Percentiles rank a stretch among this genome's conserved stretches.
Conservation (phyloP, 1,140 invertebrate species). For the Xylocopa sonorina region DNA sequence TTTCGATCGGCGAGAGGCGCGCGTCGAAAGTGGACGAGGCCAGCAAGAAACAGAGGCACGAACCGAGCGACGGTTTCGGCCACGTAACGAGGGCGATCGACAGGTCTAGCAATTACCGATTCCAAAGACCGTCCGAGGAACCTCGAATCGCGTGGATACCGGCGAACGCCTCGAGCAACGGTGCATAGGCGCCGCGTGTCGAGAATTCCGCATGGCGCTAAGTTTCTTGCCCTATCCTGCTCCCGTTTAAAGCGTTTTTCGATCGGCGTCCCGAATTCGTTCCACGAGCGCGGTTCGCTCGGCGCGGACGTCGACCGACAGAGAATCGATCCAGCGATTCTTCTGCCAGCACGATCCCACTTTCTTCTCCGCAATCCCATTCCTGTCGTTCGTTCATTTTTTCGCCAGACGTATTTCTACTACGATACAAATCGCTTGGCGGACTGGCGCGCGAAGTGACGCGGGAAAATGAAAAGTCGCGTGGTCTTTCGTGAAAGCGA, state of each 20-base stretch:
- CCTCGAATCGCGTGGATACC: conserved; percentile 6
- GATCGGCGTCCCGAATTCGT: too few species aligned
- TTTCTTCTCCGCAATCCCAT: background rate
- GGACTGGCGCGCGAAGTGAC: background rate
- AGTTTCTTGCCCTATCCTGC: background rate
- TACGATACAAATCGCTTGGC: too few species aligned
- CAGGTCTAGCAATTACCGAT: conserved; percentile 49
- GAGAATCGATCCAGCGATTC: too few species aligned
- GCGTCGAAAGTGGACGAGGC: conserved; percentile 34
- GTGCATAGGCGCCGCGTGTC: conserved; percentile 51
- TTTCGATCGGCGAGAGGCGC: background rate
- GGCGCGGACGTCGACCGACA: too few species aligned
- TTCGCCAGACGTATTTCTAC: too few species aligned
- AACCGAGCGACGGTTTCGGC: conserved; percentile 28
- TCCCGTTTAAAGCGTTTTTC: background rate
- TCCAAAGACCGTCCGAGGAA: conserved; percentile 6
- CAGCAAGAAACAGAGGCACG: background rate
- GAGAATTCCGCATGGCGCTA: conserved; percentile 38
- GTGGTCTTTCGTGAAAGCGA: conserved; percentile 68
- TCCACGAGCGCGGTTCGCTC: too few species aligned
- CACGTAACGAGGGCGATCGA: conserved; percentile 55
- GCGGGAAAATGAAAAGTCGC: conserved; percentile 49
- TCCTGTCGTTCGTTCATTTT: background rate
- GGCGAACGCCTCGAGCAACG: conserved; percentile 45
- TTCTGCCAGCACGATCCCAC: background rate